Conservation (phyloP, 2,113 vertebrate species). For the Fregata magnificens region DNA sequence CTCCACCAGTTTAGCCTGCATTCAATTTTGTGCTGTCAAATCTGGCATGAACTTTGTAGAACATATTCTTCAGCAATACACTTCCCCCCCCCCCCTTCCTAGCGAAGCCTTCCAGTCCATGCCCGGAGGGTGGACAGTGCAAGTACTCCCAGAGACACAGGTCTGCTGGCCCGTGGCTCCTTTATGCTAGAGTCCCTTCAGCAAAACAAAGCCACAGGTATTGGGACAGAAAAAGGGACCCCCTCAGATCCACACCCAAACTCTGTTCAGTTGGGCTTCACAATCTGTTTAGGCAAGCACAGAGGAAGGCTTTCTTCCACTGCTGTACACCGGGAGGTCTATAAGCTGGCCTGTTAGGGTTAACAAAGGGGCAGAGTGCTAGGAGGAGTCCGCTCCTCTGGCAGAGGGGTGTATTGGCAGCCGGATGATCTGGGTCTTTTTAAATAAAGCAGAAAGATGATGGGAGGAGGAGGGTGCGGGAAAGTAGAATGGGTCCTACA, state of each 20-base stretch:
- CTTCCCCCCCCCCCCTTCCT: accelerated
- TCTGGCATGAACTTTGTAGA: neutral
- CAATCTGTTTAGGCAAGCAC: accelerated
- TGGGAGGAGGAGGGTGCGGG: neutral
- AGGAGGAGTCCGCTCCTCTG: neutral
- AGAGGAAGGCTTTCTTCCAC: neutral
- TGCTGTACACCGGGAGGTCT: accelerated
- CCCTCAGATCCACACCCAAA: neutral
- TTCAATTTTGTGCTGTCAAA: neutral
- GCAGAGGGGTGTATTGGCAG: neutral
- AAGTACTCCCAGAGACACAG: neutral
- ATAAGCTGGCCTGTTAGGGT: accelerated
- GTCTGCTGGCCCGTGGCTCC: neutral
- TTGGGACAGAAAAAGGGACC: neutral
- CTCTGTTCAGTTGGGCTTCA: accelerated
- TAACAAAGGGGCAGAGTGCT: neutral
- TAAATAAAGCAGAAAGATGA: neutral
- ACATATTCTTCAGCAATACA: neutral
- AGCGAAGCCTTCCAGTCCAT: neutral
- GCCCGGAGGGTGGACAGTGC: neutral
- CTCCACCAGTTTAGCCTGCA: neutral
- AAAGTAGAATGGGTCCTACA: neutral
- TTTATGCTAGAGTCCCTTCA: too few species aligned
- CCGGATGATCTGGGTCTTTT: neutral
- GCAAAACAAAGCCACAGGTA: neutral